phyloP scores from a whole-genome alignment of 2,113 vertebrate genomes.

The Pycnonotus jocosus region DNA sequence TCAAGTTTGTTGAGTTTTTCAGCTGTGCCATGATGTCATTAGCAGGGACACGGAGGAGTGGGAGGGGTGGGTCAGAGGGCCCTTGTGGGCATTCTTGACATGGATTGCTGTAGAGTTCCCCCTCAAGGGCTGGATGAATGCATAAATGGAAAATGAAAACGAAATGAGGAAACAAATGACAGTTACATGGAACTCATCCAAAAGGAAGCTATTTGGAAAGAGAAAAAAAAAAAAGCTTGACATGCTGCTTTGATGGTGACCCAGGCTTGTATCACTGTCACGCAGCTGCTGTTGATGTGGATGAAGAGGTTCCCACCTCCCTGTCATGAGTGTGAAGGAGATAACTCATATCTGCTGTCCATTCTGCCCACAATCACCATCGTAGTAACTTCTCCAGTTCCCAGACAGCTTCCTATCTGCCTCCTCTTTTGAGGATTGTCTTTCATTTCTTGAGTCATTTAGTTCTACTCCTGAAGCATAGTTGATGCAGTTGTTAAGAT shows the following conservation, averaged over 20 bases:
- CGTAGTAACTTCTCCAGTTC: not conserved
- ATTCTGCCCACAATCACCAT: not conserved
- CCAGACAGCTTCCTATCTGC: not conserved
- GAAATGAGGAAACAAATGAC: not conserved
- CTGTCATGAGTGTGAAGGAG: not conserved
- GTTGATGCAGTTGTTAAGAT: not conserved
- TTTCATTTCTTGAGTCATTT: not conserved
- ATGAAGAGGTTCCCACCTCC: conserved; percentile 6
- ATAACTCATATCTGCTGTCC: not conserved
- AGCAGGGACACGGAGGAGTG: not conserved
- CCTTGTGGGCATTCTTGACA: not conserved
- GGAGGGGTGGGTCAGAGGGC: not conserved
- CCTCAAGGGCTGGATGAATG: not conserved
- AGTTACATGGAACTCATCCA: not conserved
- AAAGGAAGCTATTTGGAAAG: not conserved
- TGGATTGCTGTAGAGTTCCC: not conserved
- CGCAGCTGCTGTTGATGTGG: not conserved
- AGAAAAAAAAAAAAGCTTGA: not conserved
- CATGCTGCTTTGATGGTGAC: not conserved
- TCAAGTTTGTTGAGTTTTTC: not conserved
- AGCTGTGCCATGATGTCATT: rapidly evolving
- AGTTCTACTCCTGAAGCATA: not conserved
- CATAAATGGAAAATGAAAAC: not conserved
- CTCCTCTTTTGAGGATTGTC: not conserved
- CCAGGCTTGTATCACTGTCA: not conserved